Conservation (phyloP, 2,888 invertebrate species). For the Asteroscopus sphinx region DNA sequence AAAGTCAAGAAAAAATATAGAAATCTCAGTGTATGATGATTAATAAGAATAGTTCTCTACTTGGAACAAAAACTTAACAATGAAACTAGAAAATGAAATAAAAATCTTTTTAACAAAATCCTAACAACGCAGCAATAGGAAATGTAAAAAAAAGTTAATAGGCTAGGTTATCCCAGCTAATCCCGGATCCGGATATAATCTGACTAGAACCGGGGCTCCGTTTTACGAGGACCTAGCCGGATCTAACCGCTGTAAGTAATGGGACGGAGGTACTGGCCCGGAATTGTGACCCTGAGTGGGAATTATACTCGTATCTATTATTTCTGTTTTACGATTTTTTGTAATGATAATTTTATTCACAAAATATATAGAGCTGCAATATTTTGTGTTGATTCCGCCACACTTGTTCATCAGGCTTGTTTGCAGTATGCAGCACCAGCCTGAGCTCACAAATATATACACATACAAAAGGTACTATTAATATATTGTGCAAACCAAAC, state of each 20-base stretch:
- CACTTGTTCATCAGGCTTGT: no score
- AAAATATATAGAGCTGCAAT: no score
- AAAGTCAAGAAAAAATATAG: no score
- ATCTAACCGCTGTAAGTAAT: slow-evolving; percentile 22
- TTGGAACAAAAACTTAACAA: background rate
- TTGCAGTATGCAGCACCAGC: no score
- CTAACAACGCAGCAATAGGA: background rate
- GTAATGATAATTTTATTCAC: no score
- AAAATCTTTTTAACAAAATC: background rate
- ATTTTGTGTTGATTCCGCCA: no score
- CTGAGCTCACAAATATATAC: no score
- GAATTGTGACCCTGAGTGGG: background rate
- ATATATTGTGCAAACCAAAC: no score
- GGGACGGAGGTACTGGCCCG: background rate
- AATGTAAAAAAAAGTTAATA: slow-evolving; percentile 4
- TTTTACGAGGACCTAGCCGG: slow-evolving; percentile 1
- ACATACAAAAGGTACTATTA: no score
- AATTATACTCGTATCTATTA: background rate
- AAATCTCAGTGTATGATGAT: no score
- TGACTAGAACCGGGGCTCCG: background rate
- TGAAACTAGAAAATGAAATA: background rate
- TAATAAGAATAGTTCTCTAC: background rate
- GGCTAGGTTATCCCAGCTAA: background rate
- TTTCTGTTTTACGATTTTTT: background rate
- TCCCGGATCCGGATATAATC: slow-evolving; percentile 5